These are phyloP conservation scores for Cygnus atratus DNA, from an alignment of 2,113 vertebrate genomes.

Conservation along the genomic window DNA sequence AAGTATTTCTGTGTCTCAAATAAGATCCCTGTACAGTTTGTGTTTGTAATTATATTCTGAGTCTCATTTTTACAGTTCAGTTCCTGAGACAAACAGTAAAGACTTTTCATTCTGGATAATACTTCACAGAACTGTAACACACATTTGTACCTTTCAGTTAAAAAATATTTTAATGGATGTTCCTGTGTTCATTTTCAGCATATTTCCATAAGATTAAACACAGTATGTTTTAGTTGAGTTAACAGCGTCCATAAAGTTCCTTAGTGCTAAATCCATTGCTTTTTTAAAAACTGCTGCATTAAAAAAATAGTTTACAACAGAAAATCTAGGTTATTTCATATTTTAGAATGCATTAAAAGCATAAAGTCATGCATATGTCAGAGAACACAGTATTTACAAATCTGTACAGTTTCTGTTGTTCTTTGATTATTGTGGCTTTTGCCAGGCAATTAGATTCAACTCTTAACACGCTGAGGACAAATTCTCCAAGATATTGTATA, in stretches of 20 bases:
- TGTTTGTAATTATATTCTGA: background rate
- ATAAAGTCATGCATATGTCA: conserved; percentile 54
- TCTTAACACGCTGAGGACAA: background rate
- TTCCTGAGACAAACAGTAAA: background rate
- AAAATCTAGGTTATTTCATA: conserved; percentile 40
- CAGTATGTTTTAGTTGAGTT: conserved; percentile 4
- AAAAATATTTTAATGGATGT: background rate
- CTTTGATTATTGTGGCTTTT: conserved; percentile 17
- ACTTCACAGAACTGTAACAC: conserved; percentile 2
- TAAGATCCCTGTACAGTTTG: background rate
- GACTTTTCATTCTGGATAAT: conserved; percentile 24
- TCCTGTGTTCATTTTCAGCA: conserved; percentile 24
- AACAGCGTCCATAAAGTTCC: conserved; percentile 27
- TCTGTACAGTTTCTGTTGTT: conserved; percentile 51
- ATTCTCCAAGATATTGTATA: background rate
- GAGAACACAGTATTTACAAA: conserved; percentile 61
- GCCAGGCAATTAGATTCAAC: background rate
- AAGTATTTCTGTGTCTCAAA: conserved; percentile 10
- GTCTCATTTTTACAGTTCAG: background rate
- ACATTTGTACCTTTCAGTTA: background rate
- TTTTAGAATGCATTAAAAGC: conserved; percentile 42
- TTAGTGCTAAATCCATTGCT: conserved; percentile 24
- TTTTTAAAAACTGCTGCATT: background rate
- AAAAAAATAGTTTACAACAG: conserved; percentile 38
- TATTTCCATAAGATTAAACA: background rate